Evolutionary conservation across 2,113 vertebrate genomes (phyloP).

Genomic region (Dipodomys ordii): DNA sequence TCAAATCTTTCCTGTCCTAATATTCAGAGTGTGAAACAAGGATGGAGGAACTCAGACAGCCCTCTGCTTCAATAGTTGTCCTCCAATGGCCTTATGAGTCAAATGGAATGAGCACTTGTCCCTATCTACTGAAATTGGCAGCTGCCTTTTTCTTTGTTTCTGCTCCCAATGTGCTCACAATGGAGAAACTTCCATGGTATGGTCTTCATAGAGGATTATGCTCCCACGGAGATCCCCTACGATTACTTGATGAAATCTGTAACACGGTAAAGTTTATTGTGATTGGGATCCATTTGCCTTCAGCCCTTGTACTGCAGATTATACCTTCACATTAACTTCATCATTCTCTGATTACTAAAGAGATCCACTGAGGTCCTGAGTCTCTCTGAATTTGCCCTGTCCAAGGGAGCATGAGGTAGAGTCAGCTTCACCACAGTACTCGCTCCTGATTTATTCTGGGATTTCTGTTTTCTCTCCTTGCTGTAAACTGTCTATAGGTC

Average conservation of each 20-base stretch:
- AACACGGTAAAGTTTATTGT: background rate
- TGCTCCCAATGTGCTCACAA: background rate
- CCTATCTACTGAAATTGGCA: background rate
- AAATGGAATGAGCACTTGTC: background rate
- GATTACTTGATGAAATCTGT: background rate
- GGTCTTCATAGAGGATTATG: background rate
- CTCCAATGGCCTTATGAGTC: background rate
- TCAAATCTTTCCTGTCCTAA: background rate
- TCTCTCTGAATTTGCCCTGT: conserved; percentile 46
- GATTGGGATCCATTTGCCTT: conserved; percentile 50
- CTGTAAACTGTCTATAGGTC: background rate
- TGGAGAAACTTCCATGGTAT: rapidly evolving
- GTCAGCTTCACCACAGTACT: background rate
- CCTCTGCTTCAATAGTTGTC: background rate
- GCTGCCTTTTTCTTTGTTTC: background rate
- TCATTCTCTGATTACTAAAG: conserved; percentile 57
- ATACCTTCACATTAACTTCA: conserved; percentile 54
- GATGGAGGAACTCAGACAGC: background rate
- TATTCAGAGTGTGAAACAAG: background rate
- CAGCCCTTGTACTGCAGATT: conserved; percentile 42
- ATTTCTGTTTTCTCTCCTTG: background rate
- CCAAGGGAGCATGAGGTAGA: background rate
- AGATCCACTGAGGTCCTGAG: conserved; percentile 37
- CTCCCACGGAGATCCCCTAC: background rate
- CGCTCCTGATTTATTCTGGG: background rate